These are phyloP conservation scores for Pipistrellus pygmaeus DNA, from an alignment of 2,797 vertebrate species.

Conservation along the genomic window DNA sequence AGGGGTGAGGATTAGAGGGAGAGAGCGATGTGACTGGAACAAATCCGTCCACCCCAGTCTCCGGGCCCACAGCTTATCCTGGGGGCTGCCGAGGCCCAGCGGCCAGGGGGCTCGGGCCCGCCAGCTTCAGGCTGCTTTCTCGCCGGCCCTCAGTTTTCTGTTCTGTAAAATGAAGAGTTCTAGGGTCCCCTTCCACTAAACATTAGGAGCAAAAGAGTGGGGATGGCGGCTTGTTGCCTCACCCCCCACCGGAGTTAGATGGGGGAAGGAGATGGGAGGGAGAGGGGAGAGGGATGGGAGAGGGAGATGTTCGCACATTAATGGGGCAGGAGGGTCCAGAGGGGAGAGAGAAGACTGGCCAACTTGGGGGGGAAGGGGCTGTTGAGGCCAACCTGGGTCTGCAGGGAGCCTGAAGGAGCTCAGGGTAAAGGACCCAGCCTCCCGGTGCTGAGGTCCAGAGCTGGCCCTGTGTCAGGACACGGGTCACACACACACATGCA, in stretches of 20 bases:
- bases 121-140: background rate
- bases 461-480: background rate
- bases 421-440: background rate
- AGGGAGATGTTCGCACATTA: background rate
- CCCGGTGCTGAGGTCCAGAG: background rate
- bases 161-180: background rate
- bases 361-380: too few relatives aligned
- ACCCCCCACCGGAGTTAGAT: background rate
- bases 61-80: background rate
- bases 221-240: too few relatives aligned
- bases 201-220: background rate
- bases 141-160: background rate
- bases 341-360: background rate
- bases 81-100: background rate
- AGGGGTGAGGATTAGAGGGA: conserved; percentile 32
- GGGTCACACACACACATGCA: background rate
- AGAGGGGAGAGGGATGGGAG: too few relatives aligned
- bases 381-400: background rate
- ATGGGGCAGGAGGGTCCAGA: background rate
- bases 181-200: background rate
- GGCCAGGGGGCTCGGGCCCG: background rate
- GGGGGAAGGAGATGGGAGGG: background rate
- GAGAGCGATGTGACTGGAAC: conserved; percentile 69
- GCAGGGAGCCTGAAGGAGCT: background rate
- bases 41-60: background rate